phyloP scores from a whole-genome alignment of 2,113 vertebrate species.

The Tetrao urogallus region DNA sequence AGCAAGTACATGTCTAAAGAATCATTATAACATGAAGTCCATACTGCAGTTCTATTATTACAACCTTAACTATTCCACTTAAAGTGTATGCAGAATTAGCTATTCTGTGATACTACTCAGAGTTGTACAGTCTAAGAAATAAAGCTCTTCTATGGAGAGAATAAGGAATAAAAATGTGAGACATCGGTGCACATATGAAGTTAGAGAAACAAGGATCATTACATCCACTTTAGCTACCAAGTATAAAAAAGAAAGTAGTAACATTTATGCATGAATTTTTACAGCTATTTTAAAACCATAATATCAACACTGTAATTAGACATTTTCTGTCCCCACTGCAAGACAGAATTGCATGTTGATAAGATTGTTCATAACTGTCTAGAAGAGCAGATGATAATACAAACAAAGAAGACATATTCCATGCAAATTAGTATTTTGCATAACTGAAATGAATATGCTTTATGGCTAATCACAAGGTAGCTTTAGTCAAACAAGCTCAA shows the following conservation, averaged over 20 bases:
- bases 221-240: neutral
- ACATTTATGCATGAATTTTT: neutral
- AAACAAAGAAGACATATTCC: neutral
- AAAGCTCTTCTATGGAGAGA: neutral
- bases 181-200: neutral
- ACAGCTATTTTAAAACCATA: neutral
- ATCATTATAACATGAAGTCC: neutral
- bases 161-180: neutral
- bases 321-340: neutral
- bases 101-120: neutral
- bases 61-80: neutral
- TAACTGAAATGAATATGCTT: neutral
- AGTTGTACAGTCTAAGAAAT: neutral
- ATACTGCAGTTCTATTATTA: neutral
- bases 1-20: neutral
- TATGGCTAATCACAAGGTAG: neutral
- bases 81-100: neutral
- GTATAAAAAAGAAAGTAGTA: neutral
- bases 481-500: neutral
- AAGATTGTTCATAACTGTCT: neutral
- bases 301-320: neutral
- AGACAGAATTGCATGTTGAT: fast-evolving
- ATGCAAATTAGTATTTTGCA: neutral
- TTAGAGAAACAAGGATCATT: neutral
- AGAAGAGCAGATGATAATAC: neutral